These are phyloP conservation scores for Xiphophorus maculatus DNA, from an alignment of 2,113 vertebrate genomes.

Conservation along the genomic window DNA sequence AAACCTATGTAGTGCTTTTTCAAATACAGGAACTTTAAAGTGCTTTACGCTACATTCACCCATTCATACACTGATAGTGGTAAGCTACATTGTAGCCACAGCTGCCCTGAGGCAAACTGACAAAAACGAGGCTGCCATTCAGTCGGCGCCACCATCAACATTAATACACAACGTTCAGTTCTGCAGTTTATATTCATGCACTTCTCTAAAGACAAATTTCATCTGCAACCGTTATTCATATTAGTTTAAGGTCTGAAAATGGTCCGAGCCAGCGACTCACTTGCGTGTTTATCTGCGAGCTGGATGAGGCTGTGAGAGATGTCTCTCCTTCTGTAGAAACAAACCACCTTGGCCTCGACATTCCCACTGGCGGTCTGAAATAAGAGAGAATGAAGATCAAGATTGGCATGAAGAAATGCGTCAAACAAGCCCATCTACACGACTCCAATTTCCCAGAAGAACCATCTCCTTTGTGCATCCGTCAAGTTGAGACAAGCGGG, in stretches of 20 bases:
- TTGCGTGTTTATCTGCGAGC: constrained; percentile 98
- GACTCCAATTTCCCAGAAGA: constrained; percentile 61
- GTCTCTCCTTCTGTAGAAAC: constrained; percentile 96
- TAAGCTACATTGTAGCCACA: no score
- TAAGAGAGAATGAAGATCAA: constrained; percentile 29
- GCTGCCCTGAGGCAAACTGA: no score
- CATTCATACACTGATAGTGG: no score
- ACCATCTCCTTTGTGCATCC: constrained; percentile 35
- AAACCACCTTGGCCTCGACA: constrained; percentile 98
- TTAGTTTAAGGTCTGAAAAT: background rate
- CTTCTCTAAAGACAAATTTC: background rate
- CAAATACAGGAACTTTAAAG: background rate
- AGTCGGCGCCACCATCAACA: no score
- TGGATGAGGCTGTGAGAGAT: constrained; percentile 98
- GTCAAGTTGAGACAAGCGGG: constrained; percentile 52
- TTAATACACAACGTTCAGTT: background rate
- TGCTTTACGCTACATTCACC: no score
- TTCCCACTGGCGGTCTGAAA: constrained; percentile 96
- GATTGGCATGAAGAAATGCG: constrained; percentile 14
- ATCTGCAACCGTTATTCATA: background rate
- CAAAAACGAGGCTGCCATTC: no score
- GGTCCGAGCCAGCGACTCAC: constrained; percentile 70
- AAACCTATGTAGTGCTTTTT: background rate
- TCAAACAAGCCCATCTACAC: constrained; percentile 29
- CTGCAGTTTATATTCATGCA: background rate